phyloP scores from a whole-genome alignment of 2,797 vertebrate species.

The Enteromius treurensis region DNA sequence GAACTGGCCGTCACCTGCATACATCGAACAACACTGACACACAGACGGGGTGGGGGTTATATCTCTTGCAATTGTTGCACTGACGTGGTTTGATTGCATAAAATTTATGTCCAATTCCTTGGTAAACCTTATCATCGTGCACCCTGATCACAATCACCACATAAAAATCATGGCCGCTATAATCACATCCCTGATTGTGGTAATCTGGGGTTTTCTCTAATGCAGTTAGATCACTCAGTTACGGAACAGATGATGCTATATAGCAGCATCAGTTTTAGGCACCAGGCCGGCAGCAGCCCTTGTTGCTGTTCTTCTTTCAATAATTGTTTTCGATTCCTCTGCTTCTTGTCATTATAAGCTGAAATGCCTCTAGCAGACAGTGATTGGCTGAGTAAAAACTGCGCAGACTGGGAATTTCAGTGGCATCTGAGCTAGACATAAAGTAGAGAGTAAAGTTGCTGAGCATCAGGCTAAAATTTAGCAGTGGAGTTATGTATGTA shows the following conservation, averaged over 20 bases:
- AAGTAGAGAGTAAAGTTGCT: constrained; percentile 33
- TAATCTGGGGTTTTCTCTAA: constrained; percentile 27
- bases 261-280: background rate
- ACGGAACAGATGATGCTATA: constrained; percentile 12
- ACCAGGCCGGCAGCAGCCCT: background rate
- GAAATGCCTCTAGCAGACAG: constrained; percentile 38
- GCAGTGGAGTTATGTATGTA: constrained; percentile 23
- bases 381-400: constrained; percentile 44
- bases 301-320: constrained; percentile 30
- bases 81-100: constrained; percentile 19
- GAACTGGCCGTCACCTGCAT: background rate
- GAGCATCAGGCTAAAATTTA: constrained; percentile 31
- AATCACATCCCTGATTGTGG: constrained; percentile 28
- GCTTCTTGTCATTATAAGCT: constrained; percentile 45
- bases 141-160: constrained; percentile 11
- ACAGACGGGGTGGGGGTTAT: background rate
- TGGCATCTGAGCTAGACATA: constrained; percentile 12
- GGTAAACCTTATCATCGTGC: constrained; percentile 24
- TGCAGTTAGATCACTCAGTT: constrained; percentile 16
- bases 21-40: background rate
- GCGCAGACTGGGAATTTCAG: constrained; percentile 4
- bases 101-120: constrained; percentile 7
- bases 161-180: constrained; percentile 31
- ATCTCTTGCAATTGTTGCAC: background rate
- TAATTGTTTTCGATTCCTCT: constrained; percentile 47